These are phyloP conservation scores for Ligdia adustata DNA, from an alignment of 2,888 invertebrate species.

Conservation along the genomic window DNA sequence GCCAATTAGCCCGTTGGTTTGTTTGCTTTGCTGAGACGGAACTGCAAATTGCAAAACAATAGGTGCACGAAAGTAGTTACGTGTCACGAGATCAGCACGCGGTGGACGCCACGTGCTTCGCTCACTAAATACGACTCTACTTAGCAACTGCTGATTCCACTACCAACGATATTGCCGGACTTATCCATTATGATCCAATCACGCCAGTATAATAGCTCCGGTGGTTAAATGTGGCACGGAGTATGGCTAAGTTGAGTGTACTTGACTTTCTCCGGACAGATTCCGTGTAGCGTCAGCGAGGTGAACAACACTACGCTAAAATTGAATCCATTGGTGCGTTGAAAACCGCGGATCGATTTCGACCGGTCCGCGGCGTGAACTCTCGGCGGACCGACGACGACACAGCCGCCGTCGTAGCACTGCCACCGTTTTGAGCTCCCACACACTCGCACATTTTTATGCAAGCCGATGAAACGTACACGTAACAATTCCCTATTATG, in stretches of 20 bases:
- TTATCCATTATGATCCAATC: conserved; percentile 74
- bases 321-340: conserved; percentile 72
- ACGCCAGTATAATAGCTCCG: conserved; percentile 62
- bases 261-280: conserved; percentile 78
- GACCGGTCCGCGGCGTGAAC: conserved; percentile 59
- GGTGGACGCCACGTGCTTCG: conserved; percentile 49
- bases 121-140: conserved; percentile 53
- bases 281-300: conserved; percentile 76
- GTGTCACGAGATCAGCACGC: conserved; percentile 45
- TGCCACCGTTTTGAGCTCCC: conserved; percentile 34
- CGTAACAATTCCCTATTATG: conserved; percentile 38
- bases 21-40: conserved; percentile 28
- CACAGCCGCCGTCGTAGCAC: conserved; percentile 44
- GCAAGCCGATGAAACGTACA: conserved; percentile 31
- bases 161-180: conserved; percentile 55
- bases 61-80: conserved; percentile 40
- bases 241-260: conserved; percentile 57
- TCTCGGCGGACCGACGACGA: conserved; percentile 17
- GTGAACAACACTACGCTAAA: conserved; percentile 73
- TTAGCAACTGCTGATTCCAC: conserved; percentile 50
- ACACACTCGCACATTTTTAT: conserved; percentile 38
- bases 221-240: conserved; percentile 64
- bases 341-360: conserved; percentile 71
- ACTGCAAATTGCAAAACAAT: conserved; percentile 40
- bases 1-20: conserved; percentile 12